These are phyloP conservation scores for Drosophila cracens DNA, from an alignment of 2,888 invertebrate genomes.

Conservation along the genomic window DNA sequence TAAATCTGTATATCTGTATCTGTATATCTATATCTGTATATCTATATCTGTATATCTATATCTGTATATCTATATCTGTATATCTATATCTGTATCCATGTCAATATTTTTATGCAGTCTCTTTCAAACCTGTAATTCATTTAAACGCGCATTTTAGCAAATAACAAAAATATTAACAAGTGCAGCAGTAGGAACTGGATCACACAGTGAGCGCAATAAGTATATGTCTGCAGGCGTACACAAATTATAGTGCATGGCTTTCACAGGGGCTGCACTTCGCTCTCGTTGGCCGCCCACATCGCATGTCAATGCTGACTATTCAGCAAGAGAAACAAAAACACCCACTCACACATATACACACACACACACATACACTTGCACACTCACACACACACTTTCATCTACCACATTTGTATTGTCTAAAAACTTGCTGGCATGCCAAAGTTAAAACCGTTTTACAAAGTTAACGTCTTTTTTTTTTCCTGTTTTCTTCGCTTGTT, in stretches of 20 bases:
- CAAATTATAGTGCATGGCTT: slow-evolving; percentile 62
- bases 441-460: slow-evolving; percentile 68
- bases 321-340: slow-evolving; percentile 23
- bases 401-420: slow-evolving; percentile 46
- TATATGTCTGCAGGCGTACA: slow-evolving; percentile 61
- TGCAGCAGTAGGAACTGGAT: slow-evolving; percentile 22
- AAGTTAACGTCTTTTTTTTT: slow-evolving; percentile 49
- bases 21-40: neutral
- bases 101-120: slow-evolving; percentile 2
- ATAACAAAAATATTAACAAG: slow-evolving; percentile 27
- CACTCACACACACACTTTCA: neutral
- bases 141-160: slow-evolving; percentile 52
- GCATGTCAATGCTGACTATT: slow-evolving; percentile 73
- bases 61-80: too few relatives aligned
- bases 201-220: slow-evolving; percentile 54
- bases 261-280: slow-evolving; percentile 26
- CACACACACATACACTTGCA: neutral
- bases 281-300: slow-evolving; percentile 46
- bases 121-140: slow-evolving; percentile 45
- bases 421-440: slow-evolving; percentile 62
- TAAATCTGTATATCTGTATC: too few relatives aligned
- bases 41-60: too few relatives aligned
- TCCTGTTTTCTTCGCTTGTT: slow-evolving; percentile 36
- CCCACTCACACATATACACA: neutral
- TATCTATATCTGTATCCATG: neutral